Conservation (phyloP, 2,888 invertebrate species). For the Leucophenga maculata region DNA sequence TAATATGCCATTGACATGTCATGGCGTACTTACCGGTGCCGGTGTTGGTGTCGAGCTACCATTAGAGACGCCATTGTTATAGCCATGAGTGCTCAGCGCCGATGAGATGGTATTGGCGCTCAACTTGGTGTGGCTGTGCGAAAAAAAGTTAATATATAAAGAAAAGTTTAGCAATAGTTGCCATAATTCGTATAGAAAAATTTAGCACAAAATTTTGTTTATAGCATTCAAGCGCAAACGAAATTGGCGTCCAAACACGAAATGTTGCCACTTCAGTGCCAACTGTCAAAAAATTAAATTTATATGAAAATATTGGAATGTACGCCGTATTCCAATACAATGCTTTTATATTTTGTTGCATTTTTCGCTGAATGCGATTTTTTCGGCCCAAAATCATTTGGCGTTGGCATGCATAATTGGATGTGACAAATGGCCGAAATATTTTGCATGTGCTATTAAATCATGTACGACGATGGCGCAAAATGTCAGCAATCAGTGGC, state of each 20-base stretch:
- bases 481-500: slow-evolving; percentile 59
- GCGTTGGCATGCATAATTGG: slow-evolving; percentile 17
- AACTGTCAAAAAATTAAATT: slow-evolving; percentile 1
- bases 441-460: slow-evolving; percentile 10
- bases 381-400: background rate
- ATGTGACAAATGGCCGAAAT: slow-evolving; percentile 26
- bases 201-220: background rate
- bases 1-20: background rate
- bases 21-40: slow-evolving; percentile 64
- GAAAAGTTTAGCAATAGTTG: background rate
- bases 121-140: slow-evolving; percentile 78
- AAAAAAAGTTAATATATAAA: slow-evolving; percentile 13
- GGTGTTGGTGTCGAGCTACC: slow-evolving; percentile 62
- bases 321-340: too few relatives aligned
- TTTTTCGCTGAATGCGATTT: background rate
- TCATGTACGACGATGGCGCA: slow-evolving; percentile 1
- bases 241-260: background rate
- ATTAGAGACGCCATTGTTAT: slow-evolving; percentile 69
- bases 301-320: background rate
- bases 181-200: background rate
- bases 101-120: slow-evolving; percentile 84
- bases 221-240: slow-evolving; percentile 11
- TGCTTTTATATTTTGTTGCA: background rate
- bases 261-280: background rate
- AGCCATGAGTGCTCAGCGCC: slow-evolving; percentile 76